Conservation (phyloP, 2,113 vertebrate genomes). For the Misgurnus mizolepis region DNA sequence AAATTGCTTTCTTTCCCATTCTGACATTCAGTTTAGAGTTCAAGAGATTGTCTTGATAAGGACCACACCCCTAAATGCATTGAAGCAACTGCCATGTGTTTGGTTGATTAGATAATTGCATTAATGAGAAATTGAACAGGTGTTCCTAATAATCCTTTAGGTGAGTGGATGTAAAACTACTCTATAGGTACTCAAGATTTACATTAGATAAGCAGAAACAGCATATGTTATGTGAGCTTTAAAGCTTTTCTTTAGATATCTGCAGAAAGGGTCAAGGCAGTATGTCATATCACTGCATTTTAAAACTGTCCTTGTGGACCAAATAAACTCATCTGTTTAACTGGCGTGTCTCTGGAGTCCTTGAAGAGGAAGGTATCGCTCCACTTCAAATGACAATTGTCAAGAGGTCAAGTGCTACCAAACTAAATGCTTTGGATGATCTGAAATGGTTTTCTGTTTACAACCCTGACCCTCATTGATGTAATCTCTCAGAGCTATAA, state of each 20-base stretch:
- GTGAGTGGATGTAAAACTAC: no score
- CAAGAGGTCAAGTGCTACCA: conserved; percentile 39
- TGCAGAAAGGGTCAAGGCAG: conserved; percentile 28
- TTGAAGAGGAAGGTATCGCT: conserved; percentile 47
- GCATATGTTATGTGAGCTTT: not conserved
- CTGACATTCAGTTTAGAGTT: no score
- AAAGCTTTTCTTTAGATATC: not conserved
- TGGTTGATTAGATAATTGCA: no score
- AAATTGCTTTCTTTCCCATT: no score
- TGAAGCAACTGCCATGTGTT: no score
- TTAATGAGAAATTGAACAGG: no score
- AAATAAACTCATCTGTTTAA: conserved; percentile 62
- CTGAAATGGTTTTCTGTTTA: conserved; percentile 22
- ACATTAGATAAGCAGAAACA: no score
- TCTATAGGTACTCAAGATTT: no score
- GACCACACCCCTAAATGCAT: no score
- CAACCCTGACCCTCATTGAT: not conserved
- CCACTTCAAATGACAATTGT: conserved; percentile 41
- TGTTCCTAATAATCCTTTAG: no score
- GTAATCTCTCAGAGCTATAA: conserved; percentile 5
- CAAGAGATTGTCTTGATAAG: no score
- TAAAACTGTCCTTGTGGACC: conserved; percentile 60
- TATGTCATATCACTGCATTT: conserved; percentile 55
- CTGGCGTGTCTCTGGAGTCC: conserved; percentile 27
- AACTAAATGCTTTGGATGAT: conserved; percentile 15